A percentile compares a stretch with the other conserved stretches of the same genome.
Evolutionary conservation across 2,888 invertebrate genomes (phyloP).

Genomic region (Leucophora obtusa): DNA sequence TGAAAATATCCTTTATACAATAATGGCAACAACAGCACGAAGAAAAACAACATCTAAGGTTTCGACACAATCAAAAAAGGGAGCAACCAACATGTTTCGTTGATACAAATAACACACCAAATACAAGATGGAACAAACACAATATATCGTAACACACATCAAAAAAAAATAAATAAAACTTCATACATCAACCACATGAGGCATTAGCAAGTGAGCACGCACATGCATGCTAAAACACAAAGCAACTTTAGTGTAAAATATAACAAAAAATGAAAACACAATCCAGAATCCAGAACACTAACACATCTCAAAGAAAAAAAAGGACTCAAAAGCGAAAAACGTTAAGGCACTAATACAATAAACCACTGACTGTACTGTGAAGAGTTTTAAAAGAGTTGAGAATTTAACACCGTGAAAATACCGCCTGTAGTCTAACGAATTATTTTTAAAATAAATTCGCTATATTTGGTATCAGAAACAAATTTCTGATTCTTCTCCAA

Average conservation of each 20-base stretch:
- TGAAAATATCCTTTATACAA: slow-evolving; percentile 34
- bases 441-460: too few relatives aligned
- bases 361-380: background rate
- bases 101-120: slow-evolving; percentile 30
- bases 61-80: slow-evolving; percentile 39
- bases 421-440: too few relatives aligned
- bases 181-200: slow-evolving; percentile 60
- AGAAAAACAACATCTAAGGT: slow-evolving; percentile 45
- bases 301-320: slow-evolving; percentile 42
- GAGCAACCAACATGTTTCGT: slow-evolving; percentile 35
- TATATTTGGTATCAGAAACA: too few relatives aligned
- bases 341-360: slow-evolving; percentile 21
- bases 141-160: slow-evolving; percentile 1
- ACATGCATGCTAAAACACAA: slow-evolving; percentile 58
- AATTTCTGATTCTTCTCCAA: too few relatives aligned
- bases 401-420: too few relatives aligned
- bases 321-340: slow-evolving; percentile 41
- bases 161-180: slow-evolving; percentile 49
- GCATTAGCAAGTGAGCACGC: slow-evolving; percentile 59
- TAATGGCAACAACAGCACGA: slow-evolving; percentile 34
- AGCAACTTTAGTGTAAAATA: slow-evolving; percentile 34
- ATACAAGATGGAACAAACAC: slow-evolving; percentile 21
- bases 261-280: slow-evolving; percentile 6
- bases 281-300: background rate
- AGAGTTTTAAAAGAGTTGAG: background rate